Evolutionary conservation across 2,797 vertebrate species (phyloP), one percentile per base, ranked within the genome.

Genomic region (Microctenopoma steveboyesi): DNA sequence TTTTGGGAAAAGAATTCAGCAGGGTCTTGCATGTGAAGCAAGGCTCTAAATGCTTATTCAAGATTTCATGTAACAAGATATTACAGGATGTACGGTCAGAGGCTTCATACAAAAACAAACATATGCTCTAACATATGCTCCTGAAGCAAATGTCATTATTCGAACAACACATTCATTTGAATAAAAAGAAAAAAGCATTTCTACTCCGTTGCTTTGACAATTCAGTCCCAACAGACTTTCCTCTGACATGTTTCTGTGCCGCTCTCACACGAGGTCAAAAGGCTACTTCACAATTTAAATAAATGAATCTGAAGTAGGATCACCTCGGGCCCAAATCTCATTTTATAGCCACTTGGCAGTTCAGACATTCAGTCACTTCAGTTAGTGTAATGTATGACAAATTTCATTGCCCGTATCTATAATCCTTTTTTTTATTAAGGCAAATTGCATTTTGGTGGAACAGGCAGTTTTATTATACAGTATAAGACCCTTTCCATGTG

Each of bases 391-490:
- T 73, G 42, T 59, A 79, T 43, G 67, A 71, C 57, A 72, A 57
- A 57, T 83, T 86, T 62, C 47, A 76, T 60, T 40, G 49, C 30
- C 55, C 10, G 3, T 64, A 72, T 78, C 62, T 78, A 12, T 76
- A 70, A 85, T 85, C 50, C 73, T 47, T 53, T 78, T 52, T 78
- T 86, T 84, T 79, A 76, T 86, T 70, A 72, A 40, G 42, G 59
- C 55, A 72, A 83, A 81, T 77, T 50, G 39, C 45, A 22, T 78
- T 81, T 81, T 64, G 73, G 76, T 82, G 46, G 43, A 74, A 69
- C 16, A 2, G 50, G 58, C 61, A 59, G 64, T 74, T 76, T 40
- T 16, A 22, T 22, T 22, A 22, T 22, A 22, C 22, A 22, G 22
- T 22, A 22, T 22, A 22, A 22, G 22, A 22, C 22, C 67, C 43